Evolutionary conservation across 2,113 vertebrate genomes (phyloP).

Genomic region (Macaca nemestrina): DNA sequence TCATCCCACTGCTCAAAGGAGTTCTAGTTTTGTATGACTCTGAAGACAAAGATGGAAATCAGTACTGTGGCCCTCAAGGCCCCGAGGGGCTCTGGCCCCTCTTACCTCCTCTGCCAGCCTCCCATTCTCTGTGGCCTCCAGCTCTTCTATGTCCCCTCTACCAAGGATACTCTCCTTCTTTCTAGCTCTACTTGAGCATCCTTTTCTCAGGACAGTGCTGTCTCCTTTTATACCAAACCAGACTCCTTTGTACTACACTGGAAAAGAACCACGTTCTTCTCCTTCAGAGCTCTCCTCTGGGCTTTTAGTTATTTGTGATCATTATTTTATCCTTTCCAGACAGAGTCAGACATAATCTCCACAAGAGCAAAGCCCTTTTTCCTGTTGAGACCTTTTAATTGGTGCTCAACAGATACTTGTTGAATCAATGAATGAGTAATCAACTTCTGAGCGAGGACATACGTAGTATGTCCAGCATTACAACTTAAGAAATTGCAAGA

Average conservation of each 20-base stretch:
- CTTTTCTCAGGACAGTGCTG: neutral
- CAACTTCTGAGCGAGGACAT: neutral
- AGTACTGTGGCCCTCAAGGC: neutral
- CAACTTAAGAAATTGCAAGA: neutral
- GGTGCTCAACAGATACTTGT: neutral
- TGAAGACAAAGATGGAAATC: neutral
- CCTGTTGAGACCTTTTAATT: neutral
- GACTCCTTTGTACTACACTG: neutral
- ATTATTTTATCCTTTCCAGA: neutral
- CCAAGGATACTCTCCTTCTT: neutral
- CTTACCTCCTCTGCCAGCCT: neutral
- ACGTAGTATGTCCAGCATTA: accelerated
- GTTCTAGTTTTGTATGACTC: neutral
- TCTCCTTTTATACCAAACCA: neutral
- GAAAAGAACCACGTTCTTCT: neutral
- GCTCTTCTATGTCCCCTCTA: neutral
- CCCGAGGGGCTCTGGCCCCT: neutral
- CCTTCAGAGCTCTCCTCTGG: no score
- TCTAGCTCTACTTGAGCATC: neutral
- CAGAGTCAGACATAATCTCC: neutral
- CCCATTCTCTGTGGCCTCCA: neutral
- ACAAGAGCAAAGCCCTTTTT: neutral
- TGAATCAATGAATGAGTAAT: neutral
- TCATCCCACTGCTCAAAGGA: neutral
- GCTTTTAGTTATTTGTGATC: neutral